Evolutionary conservation across 2,888 invertebrate genomes (phyloP), one percentile per base, ranked within the genome.

Genomic region (Globia sparganii): DNA sequence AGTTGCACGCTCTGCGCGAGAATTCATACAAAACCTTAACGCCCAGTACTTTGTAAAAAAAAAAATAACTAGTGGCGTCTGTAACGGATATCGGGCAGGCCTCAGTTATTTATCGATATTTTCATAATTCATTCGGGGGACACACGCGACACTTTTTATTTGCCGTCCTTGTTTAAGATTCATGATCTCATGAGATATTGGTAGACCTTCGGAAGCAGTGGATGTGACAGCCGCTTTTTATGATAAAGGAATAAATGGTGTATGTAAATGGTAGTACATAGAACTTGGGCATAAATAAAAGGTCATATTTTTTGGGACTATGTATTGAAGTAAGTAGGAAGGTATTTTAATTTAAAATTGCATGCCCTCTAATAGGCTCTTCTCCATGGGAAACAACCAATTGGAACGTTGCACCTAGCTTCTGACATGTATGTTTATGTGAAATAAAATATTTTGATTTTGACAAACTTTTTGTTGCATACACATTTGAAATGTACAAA

Each of bases 121-220:
- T 96, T 94, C 95, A 96, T 96, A 96, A 96, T 96, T 95, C 95
- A 96, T 91, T 78, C 85, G 90, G 86, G 91, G 93, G 93, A 91
- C 89, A 86, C 85, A 85, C 87, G 89, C 91, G 91, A 91, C 94
- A 92, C 91, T 93, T 95, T 95, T 96, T 95, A 94, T 95, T 94
- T 93, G 90, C 88, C 91, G 88, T 87, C 91, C 91, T 94, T 91
- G 91, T 96, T 94, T 93, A 95, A 94, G 93, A 96, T 96, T 96
- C 95, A 96, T 95, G 96, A 94, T 92, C 92, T 92, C 90, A 91
- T 93, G 94, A 94, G 93, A 92, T 94, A 95, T 95, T 90, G 94
- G 91, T 81, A 89, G 88, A 85, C 83, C 78, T 88, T 80, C 75
- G 80, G 85, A 83, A 49, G 65, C 68, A 77, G 68, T 89, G 91